Evolutionary conservation across 2,797 vertebrate genomes (phyloP).

Genomic region (Vespertilio murinus): DNA sequence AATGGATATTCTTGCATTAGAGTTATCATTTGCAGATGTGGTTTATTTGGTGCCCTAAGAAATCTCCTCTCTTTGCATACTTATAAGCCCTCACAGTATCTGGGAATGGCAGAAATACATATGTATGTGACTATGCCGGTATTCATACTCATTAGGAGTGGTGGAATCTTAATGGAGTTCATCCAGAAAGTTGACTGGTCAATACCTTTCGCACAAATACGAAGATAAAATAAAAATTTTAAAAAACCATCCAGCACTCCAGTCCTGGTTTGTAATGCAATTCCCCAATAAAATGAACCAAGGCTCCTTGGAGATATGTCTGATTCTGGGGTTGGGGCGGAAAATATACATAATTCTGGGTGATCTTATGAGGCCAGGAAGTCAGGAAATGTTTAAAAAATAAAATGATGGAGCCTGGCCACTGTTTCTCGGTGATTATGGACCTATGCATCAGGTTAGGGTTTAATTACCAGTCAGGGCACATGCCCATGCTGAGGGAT

Average conservation of each 20-base stretch:
- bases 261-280: neutral
- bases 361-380: neutral
- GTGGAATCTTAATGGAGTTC: neutral
- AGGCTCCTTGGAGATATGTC: neutral
- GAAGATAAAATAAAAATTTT: neutral
- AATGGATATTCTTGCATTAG: neutral
- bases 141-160: neutral
- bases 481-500: too few species aligned
- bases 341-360: neutral
- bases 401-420: neutral
- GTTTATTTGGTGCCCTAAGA: conserved; percentile 53
- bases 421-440: too few species aligned
- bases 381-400: neutral
- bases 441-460: too few species aligned
- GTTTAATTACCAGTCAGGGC: too few species aligned
- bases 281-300: neutral
- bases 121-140: neutral
- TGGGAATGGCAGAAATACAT: conserved; percentile 6
- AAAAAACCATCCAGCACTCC: neutral
- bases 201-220: neutral
- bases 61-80: neutral
- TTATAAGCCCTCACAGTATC: neutral
- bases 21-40: neutral
- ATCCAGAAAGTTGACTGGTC: neutral
- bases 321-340: neutral